Evolutionary conservation across 2,113 vertebrate species (phyloP).

Genomic region (Emydocephalus ijimae): DNA sequence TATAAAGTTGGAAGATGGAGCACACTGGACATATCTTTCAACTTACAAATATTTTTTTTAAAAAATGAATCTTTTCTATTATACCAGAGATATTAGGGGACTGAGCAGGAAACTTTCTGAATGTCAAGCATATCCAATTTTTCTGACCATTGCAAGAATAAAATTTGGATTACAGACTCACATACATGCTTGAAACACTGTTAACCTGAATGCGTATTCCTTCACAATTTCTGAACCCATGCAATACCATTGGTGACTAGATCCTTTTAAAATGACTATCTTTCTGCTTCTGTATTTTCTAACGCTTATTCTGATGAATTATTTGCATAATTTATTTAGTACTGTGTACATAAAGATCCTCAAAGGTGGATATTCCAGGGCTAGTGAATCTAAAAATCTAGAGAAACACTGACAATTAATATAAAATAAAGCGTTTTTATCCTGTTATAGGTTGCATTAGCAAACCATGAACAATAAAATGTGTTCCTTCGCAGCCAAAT

Average conservation of each 20-base stretch:
- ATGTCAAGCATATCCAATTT: background rate
- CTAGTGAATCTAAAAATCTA: background rate
- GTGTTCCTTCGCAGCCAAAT: background rate
- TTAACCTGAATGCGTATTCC: background rate
- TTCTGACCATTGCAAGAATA: background rate
- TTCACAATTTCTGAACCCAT: background rate
- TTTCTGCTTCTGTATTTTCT: background rate
- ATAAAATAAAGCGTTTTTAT: background rate
- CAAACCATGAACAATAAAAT: background rate
- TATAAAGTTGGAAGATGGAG: background rate
- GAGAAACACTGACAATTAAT: background rate
- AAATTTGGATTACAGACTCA: background rate
- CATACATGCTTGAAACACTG: background rate
- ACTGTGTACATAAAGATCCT: background rate
- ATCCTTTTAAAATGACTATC: background rate
- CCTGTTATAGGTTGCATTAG: background rate
- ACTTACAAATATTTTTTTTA: background rate
- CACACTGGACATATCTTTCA: background rate
- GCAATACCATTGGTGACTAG: background rate
- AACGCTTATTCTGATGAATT: background rate
- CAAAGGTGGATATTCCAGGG: background rate
- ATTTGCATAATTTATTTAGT: background rate
- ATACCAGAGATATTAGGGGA: background rate
- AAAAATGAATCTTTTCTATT: background rate
- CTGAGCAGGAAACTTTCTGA: background rate